Conservation (phyloP, 2,113 vertebrate genomes). For the Myrmecobius fasciatus region DNA sequence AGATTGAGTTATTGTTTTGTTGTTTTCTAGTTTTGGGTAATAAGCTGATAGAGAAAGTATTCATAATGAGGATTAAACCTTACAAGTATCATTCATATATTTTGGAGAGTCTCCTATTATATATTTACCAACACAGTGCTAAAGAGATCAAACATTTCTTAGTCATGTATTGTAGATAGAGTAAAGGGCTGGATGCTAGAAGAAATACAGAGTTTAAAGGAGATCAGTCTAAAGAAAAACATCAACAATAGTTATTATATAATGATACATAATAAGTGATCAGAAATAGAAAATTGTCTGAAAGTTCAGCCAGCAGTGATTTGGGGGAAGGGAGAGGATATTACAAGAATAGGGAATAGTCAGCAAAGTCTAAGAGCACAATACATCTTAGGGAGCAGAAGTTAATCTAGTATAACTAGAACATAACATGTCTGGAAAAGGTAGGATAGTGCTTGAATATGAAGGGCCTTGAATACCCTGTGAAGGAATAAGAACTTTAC, state of each 20-base stretch:
- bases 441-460: not conserved
- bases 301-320: not conserved
- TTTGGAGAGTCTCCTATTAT: not conserved
- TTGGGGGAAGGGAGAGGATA: not conserved
- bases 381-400: no score
- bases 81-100: not conserved
- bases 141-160: not conserved
- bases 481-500: not conserved
- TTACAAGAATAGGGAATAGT: not conserved
- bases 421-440: not conserved
- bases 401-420: not conserved
- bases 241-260: not conserved
- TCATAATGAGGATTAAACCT: not conserved
- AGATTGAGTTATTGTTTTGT: not conserved
- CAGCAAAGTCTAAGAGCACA: not conserved
- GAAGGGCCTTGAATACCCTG: not conserved
- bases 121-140: not conserved
- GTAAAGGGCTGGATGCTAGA: no score
- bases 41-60: not conserved
- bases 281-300: not conserved
- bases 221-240: not conserved
- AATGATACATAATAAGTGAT: not conserved
- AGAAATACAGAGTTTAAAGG: not conserved
- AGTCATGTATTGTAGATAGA: not conserved
- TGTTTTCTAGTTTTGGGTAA: not conserved